Evolutionary conservation across 2,888 invertebrate genomes (phyloP), one percentile per base, ranked within the genome.

Genomic region (Nycteola revayana): DNA sequence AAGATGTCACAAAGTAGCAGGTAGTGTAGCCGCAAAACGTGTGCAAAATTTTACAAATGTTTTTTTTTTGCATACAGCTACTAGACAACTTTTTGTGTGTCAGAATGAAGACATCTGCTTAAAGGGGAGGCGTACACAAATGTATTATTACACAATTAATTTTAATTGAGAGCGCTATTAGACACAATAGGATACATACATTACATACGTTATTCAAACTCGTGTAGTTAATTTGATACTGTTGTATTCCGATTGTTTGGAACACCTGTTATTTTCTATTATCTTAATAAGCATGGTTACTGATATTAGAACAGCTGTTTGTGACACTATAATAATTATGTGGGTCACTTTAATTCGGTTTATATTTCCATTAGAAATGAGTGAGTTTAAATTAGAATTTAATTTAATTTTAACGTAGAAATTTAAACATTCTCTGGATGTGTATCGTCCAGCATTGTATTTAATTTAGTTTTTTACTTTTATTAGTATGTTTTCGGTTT

Each of bases 1-100:
- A 79, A 85, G 85, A 83, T 79, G 82, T 81, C 78, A 83, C 78
- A 83, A 83, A 83, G 76, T 85, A 86, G 85, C 86, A 86, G 85
- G 85, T 85, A 87, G 77, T 60, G 71, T 63, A 69, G 75, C 75
- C 72, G 35, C 39, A 64, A 70, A 75, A 76, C 77, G 71, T 75
- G 72, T 73, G 75, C 70, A 67, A 79, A 80, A 82, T 78, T 83
- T 83, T 65, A 32, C 37, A 80, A 75, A 71, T 67, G 66, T 76
- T 83, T 84, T n/a, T n/a, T n/a, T n/a, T 82, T 81, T 79, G 71
- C 76, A 78, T 69, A 65, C 60, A 46, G 31, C 41, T 57, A 63
- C 62, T 56, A 53, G 57, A 56, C 47, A 64, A 66, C 66, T 71
- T 67, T 62, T 70, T 72, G 67, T 73, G 67, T 61, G 49, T 51